Base-by-base conservation (phyloP, 2,888 invertebrate genomes). In the Polyommatus icarus region DNA sequence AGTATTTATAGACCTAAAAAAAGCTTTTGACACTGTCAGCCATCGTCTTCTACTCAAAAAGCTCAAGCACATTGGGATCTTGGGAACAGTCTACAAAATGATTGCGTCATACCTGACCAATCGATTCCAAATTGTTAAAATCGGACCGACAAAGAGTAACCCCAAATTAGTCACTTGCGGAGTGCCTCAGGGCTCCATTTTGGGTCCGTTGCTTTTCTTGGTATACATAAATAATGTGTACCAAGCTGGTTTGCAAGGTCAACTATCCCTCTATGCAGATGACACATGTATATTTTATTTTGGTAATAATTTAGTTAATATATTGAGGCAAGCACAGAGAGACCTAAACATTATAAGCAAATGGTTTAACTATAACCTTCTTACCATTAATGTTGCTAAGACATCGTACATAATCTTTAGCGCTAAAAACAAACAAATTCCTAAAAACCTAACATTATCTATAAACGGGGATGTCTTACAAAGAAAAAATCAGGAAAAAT, bases 281-380 rank as follows among this genome's bases (percentile, higher is more conserved):
- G 71, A 78, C 29, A 78, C 73, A 57, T 73, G 72, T 8, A 32
- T 77, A 6, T 77, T 72, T 20, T 77, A 77, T 15, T 77, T 72
- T 73, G 77, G 40, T 12, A 50, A 59, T 36, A 54, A 72, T 36
- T 20, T 77, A 36, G 32, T 32, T 59, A 1, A 46, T 59, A 59
- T 73, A n/a, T 36, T 73, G 24, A 59, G 8, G 20, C 29, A 61
- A 29, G 73, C 73, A 3, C 77, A 73, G 36, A 36, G 3, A 29
- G 77, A 73, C 72, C 29, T 77, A 54, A 46, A 77, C 3, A 20
- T 71, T 6, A 12, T 77, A 40, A 71, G n/a, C 24, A 15, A 71
- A 6, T 71, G 71, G 77, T 54, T 77, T 20, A 32, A 50, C 46
- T 54, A 36, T 20, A 71, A 77, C 50, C 54, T 77, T 36, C 57